These are phyloP conservation scores for Amphiprion clarkii DNA, from an alignment of 2,797 vertebrate genomes.

Conservation along the genomic window DNA sequence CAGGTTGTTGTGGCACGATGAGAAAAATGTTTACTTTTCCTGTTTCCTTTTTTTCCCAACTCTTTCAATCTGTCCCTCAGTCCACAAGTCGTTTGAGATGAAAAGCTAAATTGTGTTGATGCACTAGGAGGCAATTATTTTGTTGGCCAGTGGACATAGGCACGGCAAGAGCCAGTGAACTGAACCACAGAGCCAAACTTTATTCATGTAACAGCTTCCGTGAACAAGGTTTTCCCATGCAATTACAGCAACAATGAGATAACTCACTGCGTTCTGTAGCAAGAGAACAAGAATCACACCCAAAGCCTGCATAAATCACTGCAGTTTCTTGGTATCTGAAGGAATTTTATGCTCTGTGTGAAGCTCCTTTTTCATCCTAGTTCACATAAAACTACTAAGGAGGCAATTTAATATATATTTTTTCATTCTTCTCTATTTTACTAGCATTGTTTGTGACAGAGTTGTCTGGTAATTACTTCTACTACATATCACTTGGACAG, in stretches of 20 bases:
- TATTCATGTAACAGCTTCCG: conserved; percentile 16
- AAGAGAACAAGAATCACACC: conserved; percentile 5
- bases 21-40: not conserved
- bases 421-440: not conserved
- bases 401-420: too few species aligned
- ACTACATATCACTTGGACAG: conserved; percentile 13
- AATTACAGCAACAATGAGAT: conserved; percentile 11
- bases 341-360: not conserved
- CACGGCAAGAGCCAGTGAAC: conserved; percentile 14
- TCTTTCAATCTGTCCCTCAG: not conserved
- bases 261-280: not conserved
- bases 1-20: not conserved
- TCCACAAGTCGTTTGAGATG: conserved; percentile 34
- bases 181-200: conserved; percentile 23
- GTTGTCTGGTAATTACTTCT: conserved; percentile 24
- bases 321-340: not conserved
- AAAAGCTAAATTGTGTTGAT: conserved; percentile 3
- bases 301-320: not conserved
- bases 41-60: not conserved
- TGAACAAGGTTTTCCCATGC: conserved; percentile 15
- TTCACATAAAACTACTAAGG: not conserved
- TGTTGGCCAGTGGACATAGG: conserved; percentile 14
- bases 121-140: conserved; percentile 11
- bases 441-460: not conserved
- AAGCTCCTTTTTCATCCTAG: not conserved